Percentiles rank a stretch among this genome's conserved stretches.
phyloP scores from a whole-genome alignment of 2,888 invertebrate species.

The Carpatolechia fugitivella region DNA sequence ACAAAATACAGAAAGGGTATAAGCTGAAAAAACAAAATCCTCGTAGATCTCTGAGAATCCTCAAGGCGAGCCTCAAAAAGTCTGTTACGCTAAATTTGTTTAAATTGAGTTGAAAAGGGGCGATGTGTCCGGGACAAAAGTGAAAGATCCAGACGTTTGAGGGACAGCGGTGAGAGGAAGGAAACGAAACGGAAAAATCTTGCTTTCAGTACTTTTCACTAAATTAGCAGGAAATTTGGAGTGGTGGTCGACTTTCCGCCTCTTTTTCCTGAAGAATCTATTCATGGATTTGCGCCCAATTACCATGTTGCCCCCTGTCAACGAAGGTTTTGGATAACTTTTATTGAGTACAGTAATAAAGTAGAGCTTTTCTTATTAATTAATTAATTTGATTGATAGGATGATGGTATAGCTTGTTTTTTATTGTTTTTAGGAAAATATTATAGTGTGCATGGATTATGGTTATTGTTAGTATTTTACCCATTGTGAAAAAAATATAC shows the following conservation, averaged over 20 bases:
- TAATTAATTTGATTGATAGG: too few relatives aligned
- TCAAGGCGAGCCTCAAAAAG: slow-evolving; percentile 62
- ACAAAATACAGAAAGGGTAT: slow-evolving; percentile 27
- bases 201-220: slow-evolving; percentile 46
- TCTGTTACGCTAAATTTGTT: slow-evolving; percentile 72
- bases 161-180: slow-evolving; percentile 41
- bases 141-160: slow-evolving; percentile 64
- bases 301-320: slow-evolving; percentile 10
- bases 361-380: too few relatives aligned
- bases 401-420: too few relatives aligned
- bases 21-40: slow-evolving; percentile 62
- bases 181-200: slow-evolving; percentile 36
- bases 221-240: slow-evolving; percentile 46
- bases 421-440: too few relatives aligned
- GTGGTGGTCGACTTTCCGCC: slow-evolving; percentile 19
- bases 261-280: background rate
- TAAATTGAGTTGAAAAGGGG: slow-evolving; percentile 68
- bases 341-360: too few relatives aligned
- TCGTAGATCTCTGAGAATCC: slow-evolving; percentile 67
- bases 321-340: background rate
- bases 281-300: slow-evolving; percentile 16
- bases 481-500: too few relatives aligned
- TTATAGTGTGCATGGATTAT: too few relatives aligned
- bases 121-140: slow-evolving; percentile 53
- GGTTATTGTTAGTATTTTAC: too few relatives aligned